Conservation (phyloP, 2,797 vertebrate genomes). For the Melanotaenia boesemani region DNA sequence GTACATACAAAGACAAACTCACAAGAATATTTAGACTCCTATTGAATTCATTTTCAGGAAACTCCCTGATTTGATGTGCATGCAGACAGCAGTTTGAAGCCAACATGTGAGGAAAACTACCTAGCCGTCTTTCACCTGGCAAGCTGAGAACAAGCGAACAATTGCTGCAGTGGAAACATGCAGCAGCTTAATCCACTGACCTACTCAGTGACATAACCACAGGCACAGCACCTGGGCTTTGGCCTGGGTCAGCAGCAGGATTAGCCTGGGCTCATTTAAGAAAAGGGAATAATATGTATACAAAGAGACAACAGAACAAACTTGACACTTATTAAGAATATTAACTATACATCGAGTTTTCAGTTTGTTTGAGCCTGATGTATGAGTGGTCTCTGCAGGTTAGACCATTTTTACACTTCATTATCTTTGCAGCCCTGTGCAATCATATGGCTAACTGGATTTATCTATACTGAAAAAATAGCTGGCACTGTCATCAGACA, state of each 20-base stretch:
- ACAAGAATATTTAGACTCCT: conserved; percentile 41
- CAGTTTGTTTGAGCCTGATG: neutral
- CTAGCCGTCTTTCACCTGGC: conserved; percentile 27
- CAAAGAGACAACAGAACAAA: conserved; percentile 36
- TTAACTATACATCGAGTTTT: neutral
- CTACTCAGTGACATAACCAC: conserved; percentile 84
- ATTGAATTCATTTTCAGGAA: conserved; percentile 51
- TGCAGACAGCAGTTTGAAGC: conserved; percentile 37
- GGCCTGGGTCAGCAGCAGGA: conserved; percentile 80
- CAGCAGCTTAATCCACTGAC: conserved; percentile 83
- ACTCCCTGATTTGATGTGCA: conserved; percentile 26
- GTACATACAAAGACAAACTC: conserved; percentile 17
- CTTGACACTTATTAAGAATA: neutral
- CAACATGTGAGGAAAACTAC: conserved; percentile 47
- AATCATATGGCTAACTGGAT: conserved; percentile 5
- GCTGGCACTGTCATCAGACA: neutral
- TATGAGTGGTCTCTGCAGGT: neutral
- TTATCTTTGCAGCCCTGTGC: conserved; percentile 17
- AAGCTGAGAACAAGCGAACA: conserved; percentile 49
- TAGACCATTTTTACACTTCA: neutral
- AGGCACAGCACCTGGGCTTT: conserved; percentile 77
- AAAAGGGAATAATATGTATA: conserved; percentile 59
- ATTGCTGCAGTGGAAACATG: conserved; percentile 72
- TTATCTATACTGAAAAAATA: conserved; percentile 11
- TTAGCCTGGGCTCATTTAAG: conserved; percentile 77